phyloP scores from a whole-genome alignment of 2,113 vertebrate genomes.

The Leuciscus idus region DNA sequence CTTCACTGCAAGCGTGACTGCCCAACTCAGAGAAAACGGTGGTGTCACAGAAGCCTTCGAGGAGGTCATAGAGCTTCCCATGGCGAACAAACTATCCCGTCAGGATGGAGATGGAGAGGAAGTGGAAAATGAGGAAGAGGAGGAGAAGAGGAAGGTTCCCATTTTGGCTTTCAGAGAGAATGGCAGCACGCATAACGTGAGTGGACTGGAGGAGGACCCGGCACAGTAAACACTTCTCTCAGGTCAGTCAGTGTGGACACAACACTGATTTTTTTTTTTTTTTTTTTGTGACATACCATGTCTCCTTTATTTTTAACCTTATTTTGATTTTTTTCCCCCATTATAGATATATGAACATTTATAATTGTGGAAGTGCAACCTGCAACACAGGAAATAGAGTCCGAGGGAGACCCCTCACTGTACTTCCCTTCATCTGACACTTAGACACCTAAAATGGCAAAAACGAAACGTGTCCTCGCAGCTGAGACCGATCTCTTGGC shows the following conservation, averaged over 20 bases:
- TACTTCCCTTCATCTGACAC: conserved; percentile 4
- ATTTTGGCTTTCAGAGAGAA: conserved; percentile 90
- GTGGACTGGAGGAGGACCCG: conserved; percentile 84
- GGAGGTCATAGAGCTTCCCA: conserved; percentile 87
- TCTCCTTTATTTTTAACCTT: neutral
- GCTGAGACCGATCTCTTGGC: conserved; percentile 8
- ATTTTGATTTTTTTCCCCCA: neutral
- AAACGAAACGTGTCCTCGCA: neutral
- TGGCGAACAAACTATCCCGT: conserved; percentile 82
- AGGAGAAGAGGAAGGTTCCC: conserved; percentile 78
- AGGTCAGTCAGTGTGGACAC: conserved; percentile 80
- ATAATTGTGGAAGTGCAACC: conserved; percentile 60
- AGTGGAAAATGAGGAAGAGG: conserved; percentile 75
- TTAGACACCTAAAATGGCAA: conserved; percentile 43
- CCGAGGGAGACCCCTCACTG: conserved; percentile 43
- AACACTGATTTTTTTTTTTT: neutral
- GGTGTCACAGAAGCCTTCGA: conserved; percentile 82
- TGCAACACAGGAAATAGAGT: conserved; percentile 56
- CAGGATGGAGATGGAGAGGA: conserved; percentile 76
- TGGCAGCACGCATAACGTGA: conserved; percentile 81
- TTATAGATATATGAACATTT: conserved; percentile 83
- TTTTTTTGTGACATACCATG: neutral
- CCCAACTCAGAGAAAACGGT: conserved; percentile 86
- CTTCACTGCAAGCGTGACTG: conserved; percentile 54
- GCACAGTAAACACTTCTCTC: conserved; percentile 73